Evolutionary conservation across 2,113 vertebrate genomes (phyloP), one percentile per base, ranked within the genome.

Genomic region (Odobenus rosmarus): DNA sequence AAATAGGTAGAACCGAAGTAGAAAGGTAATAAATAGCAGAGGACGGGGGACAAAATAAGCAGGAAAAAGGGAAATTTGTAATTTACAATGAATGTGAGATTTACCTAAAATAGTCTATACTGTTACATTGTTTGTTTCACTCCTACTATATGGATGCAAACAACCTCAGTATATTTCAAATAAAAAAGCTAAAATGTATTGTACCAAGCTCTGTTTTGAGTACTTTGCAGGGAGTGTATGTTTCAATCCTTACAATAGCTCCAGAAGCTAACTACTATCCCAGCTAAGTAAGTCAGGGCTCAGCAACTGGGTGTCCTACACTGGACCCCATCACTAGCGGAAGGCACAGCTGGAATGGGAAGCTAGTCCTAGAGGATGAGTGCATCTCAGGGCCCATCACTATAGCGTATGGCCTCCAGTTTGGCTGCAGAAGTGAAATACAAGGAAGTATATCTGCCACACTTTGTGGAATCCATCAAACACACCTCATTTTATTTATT

Each of bases 1-100:
- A 95, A 86, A 15, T 46, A 72, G 77, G 82, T 67, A 95, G 61
- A 74, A 77, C 14, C 81, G 31, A 95, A 95, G 69, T 64, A 84
- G 59, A 59, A 53, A 67, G 57, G 57, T n/a, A 82, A 62, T 59
- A 89, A 72, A 51, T 55, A 89, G 28, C n/a, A 93, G 74, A 94
- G 33, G 11, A 7, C 46, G 5, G 16, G n/a, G 1, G 24, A 67
- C 19, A 94, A 93, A 93, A 92, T 57, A 77, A 80, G 23, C 18
- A 95, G 26, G 7, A 72, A 79, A 74, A 88, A 53, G 31, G 74
- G 59, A 53, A 76, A 77, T 77, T 55, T 42, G 26, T 83, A 72
- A 67, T 82, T 79, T 53, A 79, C 86, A 71, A 96, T 49, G 64
- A 67, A 84, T 39, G 12, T 88, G 46, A 64, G 31, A 42, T 39